These are phyloP conservation scores for Phyllostomus hastatus DNA, from an alignment of 2,113 vertebrate species.

Conservation along the genomic window DNA sequence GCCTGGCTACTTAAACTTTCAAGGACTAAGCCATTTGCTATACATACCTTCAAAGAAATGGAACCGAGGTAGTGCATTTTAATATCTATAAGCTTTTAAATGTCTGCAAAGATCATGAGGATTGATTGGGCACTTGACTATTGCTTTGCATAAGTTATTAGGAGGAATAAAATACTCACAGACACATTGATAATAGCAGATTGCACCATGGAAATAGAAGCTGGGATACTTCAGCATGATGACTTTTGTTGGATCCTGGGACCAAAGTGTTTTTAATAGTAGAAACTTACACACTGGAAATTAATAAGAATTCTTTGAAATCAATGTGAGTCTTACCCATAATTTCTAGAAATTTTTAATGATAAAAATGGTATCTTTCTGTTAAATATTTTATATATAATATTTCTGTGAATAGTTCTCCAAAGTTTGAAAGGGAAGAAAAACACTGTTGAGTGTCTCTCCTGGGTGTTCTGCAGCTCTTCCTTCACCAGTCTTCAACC, in stretches of 20 bases:
- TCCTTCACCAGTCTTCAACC: background rate
- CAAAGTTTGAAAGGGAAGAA: background rate
- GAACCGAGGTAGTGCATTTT: background rate
- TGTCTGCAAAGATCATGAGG: background rate
- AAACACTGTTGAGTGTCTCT: background rate
- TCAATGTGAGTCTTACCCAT: background rate
- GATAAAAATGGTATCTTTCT: background rate
- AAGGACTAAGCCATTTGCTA: background rate
- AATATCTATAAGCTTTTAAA: conserved; percentile 15
- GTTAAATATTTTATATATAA: background rate
- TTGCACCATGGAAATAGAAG: background rate
- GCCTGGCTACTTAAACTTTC: conserved; percentile 10
- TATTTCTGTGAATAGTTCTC: background rate
- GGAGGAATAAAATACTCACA: background rate
- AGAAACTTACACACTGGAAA: background rate
- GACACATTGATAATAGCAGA: background rate
- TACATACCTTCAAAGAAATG: background rate
- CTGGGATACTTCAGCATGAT: background rate
- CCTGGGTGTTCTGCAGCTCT: background rate
- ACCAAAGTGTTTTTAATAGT: background rate
- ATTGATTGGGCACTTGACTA: background rate
- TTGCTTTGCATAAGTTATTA: background rate
- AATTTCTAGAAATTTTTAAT: conserved; percentile 26
- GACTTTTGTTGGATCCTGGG: background rate
- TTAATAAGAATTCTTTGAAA: conserved; percentile 4